phyloP scores from a whole-genome alignment of 2,888 invertebrate species.

The Kuschelorhynchus macadamiae region DNA sequence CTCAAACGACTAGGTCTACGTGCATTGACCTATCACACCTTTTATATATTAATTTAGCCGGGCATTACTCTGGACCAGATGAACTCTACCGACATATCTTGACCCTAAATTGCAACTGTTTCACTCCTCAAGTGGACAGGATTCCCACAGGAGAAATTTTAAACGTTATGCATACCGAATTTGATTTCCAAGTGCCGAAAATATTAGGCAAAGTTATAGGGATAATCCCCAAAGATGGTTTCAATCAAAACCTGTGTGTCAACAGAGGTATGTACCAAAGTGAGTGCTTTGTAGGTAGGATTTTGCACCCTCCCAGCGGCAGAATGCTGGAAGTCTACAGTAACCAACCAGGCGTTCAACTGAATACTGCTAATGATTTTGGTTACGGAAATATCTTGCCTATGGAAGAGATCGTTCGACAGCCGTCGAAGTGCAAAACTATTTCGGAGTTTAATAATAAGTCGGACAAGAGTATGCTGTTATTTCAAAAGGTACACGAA shows the following conservation, averaged over 20 bases:
- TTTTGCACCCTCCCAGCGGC: conserved; percentile 78
- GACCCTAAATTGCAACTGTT: conserved; percentile 83
- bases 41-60: conserved; percentile 91
- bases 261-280: conserved; percentile 72
- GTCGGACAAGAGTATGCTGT: conserved; percentile 16
- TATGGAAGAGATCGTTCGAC: conserved; percentile 47
- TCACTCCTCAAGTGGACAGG: conserved; percentile 77
- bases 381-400: conserved; percentile 54
- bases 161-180: conserved; percentile 78
- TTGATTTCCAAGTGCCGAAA: conserved; percentile 80
- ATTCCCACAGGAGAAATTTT: conserved; percentile 82
- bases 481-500: conserved; percentile 51
- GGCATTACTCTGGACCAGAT: conserved; percentile 80
- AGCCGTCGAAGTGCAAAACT: neutral
- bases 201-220: conserved; percentile 76
- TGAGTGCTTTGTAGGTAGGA: conserved; percentile 76
- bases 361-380: conserved; percentile 82
- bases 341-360: conserved; percentile 89
- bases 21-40: conserved; percentile 89
- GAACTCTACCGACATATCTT: conserved; percentile 78
- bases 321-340: conserved; percentile 85
- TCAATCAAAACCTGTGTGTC: conserved; percentile 87
- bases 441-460: neutral
- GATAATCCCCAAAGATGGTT: conserved; percentile 78
- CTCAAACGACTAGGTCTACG: conserved; percentile 83